Conservation (phyloP, 2,113 vertebrate genomes). For the Colossoma macropomum region DNA sequence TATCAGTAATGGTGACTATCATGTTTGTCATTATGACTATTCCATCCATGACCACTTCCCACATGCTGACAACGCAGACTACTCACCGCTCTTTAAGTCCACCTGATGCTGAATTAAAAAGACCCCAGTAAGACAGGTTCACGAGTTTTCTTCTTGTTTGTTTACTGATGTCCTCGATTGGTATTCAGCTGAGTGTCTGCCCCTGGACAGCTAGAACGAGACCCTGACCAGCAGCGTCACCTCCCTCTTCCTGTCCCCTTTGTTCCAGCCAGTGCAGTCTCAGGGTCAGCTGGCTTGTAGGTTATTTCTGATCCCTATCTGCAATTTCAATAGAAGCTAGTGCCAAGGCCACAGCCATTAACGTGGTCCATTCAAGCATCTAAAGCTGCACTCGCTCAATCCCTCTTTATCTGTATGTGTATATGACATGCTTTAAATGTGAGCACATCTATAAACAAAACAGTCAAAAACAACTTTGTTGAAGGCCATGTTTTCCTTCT, state of each 20-base stretch:
- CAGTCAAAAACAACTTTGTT: not conserved
- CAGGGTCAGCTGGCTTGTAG: conserved; percentile 72
- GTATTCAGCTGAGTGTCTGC: conserved; percentile 10
- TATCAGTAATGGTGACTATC: not conserved
- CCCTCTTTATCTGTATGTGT: not conserved
- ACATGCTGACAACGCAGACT: not conserved
- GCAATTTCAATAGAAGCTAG: conserved; percentile 75
- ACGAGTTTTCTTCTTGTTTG: conserved; percentile 15
- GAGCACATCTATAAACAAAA: not conserved
- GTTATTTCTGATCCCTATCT: conserved; percentile 80
- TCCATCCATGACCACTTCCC: not conserved
- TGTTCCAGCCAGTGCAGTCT: conserved; percentile 56
- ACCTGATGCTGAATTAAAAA: not conserved
- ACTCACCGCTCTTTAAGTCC: not conserved
- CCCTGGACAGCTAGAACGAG: not conserved
- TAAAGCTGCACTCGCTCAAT: conserved; percentile 64
- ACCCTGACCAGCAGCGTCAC: not conserved
- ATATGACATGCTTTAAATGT: not conserved
- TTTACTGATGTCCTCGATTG: not conserved
- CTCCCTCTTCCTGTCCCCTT: not conserved
- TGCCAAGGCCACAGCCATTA: conserved; percentile 82
- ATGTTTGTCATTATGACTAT: not conserved
- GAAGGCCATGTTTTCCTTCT: not conserved
- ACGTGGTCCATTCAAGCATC: conserved; percentile 71
- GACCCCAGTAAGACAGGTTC: not conserved